Percentiles rank a stretch among this genome's conserved stretches.
Evolutionary conservation across 2,888 invertebrate species (phyloP).

Genomic region (Nemurella pictetii): DNA sequence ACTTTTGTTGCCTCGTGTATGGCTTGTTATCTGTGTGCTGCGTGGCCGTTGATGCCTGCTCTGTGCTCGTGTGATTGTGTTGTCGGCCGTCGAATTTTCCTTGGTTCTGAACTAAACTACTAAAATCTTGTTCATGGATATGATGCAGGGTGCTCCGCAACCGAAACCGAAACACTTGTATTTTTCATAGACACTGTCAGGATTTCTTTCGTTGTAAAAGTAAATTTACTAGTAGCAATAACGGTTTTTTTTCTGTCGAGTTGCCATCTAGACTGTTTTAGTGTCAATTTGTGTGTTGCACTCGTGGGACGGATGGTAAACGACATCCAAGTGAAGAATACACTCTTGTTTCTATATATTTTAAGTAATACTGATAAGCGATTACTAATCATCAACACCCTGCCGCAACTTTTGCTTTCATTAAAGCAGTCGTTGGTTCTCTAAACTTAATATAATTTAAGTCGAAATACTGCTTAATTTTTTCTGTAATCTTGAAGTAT

Average conservation of each 20-base stretch:
- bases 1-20: conserved; percentile 42
- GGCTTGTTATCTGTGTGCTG: conserved; percentile 42
- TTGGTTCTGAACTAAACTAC: not conserved
- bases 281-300: not conserved
- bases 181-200: conserved; percentile 34
- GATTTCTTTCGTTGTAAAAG: not conserved
- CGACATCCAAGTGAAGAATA: not conserved
- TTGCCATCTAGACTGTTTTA: not conserved
- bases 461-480: too few relatives aligned
- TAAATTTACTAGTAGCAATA: not conserved
- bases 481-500: not conserved
- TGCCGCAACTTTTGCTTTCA: not conserved
- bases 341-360: not conserved
- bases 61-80: conserved; percentile 30
- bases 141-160: conserved; percentile 40
- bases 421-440: not conserved
- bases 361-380: not conserved
- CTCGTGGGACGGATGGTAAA: too few relatives aligned
- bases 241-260: not conserved
- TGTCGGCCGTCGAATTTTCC: not conserved
- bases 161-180: conserved; percentile 27
- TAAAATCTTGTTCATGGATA: conserved; percentile 34
- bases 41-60: not conserved
- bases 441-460: not conserved
- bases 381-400: too few relatives aligned